These are phyloP conservation scores for Dolichoris vasculosae DNA, from an alignment of 1,140 invertebrate genomes.

Conservation along the genomic window DNA sequence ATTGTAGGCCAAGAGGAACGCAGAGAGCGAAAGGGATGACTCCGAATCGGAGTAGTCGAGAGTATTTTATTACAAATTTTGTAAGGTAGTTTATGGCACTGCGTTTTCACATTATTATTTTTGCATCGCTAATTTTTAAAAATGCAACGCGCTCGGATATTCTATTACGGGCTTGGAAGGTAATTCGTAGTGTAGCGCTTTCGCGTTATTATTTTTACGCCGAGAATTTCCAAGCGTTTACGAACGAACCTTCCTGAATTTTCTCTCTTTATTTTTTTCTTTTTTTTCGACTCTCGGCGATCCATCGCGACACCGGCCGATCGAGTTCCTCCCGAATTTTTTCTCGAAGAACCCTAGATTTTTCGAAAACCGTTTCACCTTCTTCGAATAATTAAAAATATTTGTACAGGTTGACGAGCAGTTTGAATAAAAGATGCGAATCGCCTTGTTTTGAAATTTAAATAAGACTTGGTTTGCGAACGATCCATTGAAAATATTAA, in stretches of 20 bases:
- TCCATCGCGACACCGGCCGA: no score
- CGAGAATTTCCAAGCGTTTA: background rate
- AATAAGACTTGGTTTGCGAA: no score
- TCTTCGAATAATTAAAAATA: no score
- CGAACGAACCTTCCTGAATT: background rate
- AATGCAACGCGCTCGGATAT: background rate
- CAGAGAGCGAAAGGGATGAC: slow-evolving; percentile 15
- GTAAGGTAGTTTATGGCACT: background rate
- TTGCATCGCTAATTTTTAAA: background rate
- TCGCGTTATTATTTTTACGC: background rate
- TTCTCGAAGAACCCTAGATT: no score
- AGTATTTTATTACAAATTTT: background rate
- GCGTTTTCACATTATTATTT: background rate
- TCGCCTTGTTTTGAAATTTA: no score
- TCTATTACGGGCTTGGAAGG: background rate
- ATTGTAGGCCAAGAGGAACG: slow-evolving; percentile 7
- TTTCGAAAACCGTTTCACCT: no score
- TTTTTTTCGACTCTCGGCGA: no score
- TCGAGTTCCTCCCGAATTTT: no score
- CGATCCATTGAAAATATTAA: no score
- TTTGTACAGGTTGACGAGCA: no score
- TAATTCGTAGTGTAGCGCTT: background rate
- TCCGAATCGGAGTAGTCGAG: background rate
- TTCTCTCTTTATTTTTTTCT: background rate
- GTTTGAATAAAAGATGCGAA: no score